These are phyloP conservation scores for Phyllopteryx taeniolatus DNA, from an alignment of 2,113 vertebrate genomes.

Conservation along the genomic window DNA sequence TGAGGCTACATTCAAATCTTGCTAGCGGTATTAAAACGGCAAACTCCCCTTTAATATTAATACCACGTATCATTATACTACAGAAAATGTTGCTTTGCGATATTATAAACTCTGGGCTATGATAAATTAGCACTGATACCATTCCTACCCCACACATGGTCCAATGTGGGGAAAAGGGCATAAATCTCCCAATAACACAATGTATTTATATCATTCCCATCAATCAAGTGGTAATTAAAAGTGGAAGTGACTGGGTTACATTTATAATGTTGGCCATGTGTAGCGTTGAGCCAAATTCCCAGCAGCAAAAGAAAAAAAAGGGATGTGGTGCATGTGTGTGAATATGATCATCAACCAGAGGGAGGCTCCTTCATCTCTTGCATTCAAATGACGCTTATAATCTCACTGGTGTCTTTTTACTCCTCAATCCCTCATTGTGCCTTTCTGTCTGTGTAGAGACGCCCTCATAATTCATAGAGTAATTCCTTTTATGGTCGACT, in stretches of 20 bases:
- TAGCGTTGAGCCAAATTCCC: slow-evolving; percentile 4
- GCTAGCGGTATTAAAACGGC: background rate
- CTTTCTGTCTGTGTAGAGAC: background rate
- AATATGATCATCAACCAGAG: slow-evolving; percentile 55
- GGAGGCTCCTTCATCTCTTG: slow-evolving; percentile 45
- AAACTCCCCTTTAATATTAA: background rate
- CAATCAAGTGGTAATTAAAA: slow-evolving; percentile 39
- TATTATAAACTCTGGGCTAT: background rate
- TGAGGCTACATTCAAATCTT: background rate
- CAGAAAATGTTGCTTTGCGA: background rate
- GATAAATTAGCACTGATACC: slow-evolving; percentile 8
- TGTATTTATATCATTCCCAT: slow-evolving; percentile 20
- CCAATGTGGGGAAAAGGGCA: slow-evolving; percentile 5
- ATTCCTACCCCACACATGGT: slow-evolving; percentile 10
- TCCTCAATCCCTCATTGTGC: slow-evolving; percentile 18
- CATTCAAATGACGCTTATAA: slow-evolving; percentile 60
- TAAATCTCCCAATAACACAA: slow-evolving; percentile 30
- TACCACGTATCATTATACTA: background rate
- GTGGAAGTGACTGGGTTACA: slow-evolving; percentile 20
- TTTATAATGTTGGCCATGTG: slow-evolving; percentile 28
- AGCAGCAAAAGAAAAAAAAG: slow-evolving; percentile 3
- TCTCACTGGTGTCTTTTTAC: slow-evolving; percentile 33
- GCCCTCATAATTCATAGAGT: background rate
- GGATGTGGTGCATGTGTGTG: slow-evolving; percentile 4
- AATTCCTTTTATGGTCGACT: slow-evolving; percentile 10